These are phyloP conservation scores for Chrysemys picta DNA, from an alignment of 2,113 vertebrate species.

Conservation along the genomic window DNA sequence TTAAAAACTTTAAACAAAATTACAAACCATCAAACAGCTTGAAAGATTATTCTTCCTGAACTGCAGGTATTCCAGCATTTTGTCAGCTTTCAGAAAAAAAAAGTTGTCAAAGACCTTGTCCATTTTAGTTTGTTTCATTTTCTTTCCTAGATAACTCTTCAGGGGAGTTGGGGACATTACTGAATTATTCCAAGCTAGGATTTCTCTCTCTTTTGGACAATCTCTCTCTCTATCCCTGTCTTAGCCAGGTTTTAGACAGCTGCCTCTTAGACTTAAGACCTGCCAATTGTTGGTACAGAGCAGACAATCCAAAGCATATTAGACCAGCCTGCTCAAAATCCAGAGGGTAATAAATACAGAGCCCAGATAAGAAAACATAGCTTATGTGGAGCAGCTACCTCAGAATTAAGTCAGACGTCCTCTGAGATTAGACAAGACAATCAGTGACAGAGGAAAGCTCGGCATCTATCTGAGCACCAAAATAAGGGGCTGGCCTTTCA, in stretches of 20 bases:
- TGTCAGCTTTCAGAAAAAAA: neutral
- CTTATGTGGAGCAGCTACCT: neutral
- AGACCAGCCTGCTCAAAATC: neutral
- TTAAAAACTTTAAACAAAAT: neutral
- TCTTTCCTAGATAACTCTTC: neutral
- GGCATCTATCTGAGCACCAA: neutral
- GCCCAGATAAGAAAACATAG: neutral
- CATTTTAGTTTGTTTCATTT: neutral
- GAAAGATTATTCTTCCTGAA: neutral
- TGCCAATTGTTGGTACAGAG: neutral
- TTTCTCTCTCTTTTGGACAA: neutral
- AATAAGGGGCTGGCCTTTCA: neutral
- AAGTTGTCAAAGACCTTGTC: neutral
- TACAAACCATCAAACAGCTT: neutral
- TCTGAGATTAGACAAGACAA: neutral
- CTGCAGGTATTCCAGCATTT: neutral
- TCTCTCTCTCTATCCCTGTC: neutral
- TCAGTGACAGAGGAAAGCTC: neutral
- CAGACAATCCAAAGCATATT: neutral
- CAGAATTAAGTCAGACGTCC: neutral
- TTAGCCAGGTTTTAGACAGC: neutral
- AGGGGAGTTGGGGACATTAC: neutral
- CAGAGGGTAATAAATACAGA: neutral
- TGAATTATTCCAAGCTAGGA: neutral
- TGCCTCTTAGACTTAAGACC: neutral